Evolutionary conservation across 2,888 invertebrate species (phyloP).

Genomic region (Hypselothyrea guttata): DNA sequence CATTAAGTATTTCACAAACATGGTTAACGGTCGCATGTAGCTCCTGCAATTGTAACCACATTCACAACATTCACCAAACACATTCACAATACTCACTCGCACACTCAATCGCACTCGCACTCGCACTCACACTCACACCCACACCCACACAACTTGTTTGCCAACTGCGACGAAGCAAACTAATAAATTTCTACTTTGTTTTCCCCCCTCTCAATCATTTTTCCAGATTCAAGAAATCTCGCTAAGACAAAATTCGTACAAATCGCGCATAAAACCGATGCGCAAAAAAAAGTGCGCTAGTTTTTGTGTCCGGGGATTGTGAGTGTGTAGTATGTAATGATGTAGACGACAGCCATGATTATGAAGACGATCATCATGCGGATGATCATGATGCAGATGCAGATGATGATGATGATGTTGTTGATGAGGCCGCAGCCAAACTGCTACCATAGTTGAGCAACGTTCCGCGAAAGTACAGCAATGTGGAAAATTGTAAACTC

Average conservation of each 20-base stretch:
- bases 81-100: constrained; percentile 23
- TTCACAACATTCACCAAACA: too few species aligned
- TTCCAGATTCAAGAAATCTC: constrained; percentile 66
- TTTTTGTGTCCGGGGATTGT: constrained; percentile 40
- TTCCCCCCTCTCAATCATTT: constrained; percentile 61
- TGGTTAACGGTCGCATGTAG: constrained; percentile 50
- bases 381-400: constrained; percentile 30
- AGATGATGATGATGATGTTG: constrained; percentile 47
- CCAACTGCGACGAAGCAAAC: constrained; percentile 73
- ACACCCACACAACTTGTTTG: constrained; percentile 62
- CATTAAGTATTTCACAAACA: constrained; percentile 51
- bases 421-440: constrained; percentile 38
- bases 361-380: constrained; percentile 38
- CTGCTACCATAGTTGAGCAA: constrained; percentile 53
- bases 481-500: constrained; percentile 78
- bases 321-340: constrained; percentile 50
- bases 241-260: constrained; percentile 50
- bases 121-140: constrained; percentile 31
- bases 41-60: constrained; percentile 34
- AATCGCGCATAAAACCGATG: constrained; percentile 33
- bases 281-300: constrained; percentile 44
- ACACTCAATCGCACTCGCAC: constrained; percentile 14
- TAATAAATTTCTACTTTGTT: constrained; percentile 75
- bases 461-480: constrained; percentile 69
- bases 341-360: constrained; percentile 45